Evolutionary conservation across 1,140 invertebrate species (phyloP).

Genomic region (Hestina assimilis): DNA sequence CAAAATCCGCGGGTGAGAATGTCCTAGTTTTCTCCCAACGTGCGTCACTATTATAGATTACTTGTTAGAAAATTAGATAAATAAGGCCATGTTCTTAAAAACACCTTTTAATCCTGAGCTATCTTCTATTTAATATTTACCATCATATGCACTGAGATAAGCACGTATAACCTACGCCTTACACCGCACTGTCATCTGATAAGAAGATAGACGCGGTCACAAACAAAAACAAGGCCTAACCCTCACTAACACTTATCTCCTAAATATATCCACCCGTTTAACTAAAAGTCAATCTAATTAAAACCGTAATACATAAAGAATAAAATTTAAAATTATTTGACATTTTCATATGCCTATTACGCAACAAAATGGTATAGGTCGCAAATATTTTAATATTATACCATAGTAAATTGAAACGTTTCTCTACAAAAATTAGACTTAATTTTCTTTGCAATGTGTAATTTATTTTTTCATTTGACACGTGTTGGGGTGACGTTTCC

Average conservation of each 20-base stretch:
- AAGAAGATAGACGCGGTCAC: constrained; percentile 4
- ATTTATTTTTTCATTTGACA: constrained; percentile 40
- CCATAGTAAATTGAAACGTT: constrained; percentile 26
- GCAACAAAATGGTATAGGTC: constrained; percentile 20
- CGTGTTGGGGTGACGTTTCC: constrained; percentile 45
- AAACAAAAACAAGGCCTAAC: constrained; percentile 21
- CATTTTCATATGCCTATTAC: constrained; percentile 5
- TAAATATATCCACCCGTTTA: constrained; percentile 28
- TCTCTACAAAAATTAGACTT: background rate
- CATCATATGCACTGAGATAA: too few species aligned
- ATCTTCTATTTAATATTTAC: too few species aligned
- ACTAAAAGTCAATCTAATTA: constrained; percentile 30
- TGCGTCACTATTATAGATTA: too few species aligned
- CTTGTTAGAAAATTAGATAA: too few species aligned
- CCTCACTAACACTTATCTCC: constrained; percentile 39
- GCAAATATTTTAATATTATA: constrained; percentile 7
- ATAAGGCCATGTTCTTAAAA: too few species aligned
- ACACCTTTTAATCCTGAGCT: too few species aligned
- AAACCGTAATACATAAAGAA: constrained; percentile 8
- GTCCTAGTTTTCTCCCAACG: too few species aligned
- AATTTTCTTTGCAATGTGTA: constrained; percentile 9
- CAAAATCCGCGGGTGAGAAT: too few species aligned
- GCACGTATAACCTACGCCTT: constrained; percentile 1
- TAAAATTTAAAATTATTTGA: constrained; percentile 14
- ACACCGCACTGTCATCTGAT: constrained; percentile 1